Evolutionary conservation across 2,888 invertebrate species (phyloP), one percentile per base, ranked within the genome.

Genomic region (Heliconius ismenius): DNA sequence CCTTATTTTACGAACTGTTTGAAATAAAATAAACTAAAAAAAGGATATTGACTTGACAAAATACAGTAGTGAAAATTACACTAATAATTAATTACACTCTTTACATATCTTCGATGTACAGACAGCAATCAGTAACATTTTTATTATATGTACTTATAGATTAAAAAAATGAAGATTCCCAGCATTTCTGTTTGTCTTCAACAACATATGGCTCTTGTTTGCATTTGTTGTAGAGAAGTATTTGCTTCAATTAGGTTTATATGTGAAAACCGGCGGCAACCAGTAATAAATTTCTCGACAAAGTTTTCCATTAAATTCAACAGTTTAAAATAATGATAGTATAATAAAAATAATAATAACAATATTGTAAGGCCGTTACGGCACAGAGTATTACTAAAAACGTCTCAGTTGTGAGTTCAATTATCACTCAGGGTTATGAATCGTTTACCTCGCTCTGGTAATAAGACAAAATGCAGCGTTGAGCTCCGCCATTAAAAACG

Each of bases 201-300:
- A 77, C 79, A 81, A 80, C 81, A 81, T 81, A 78, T 77, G 78
- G 69, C 77, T 79, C 79, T 79, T 81, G 77, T 79, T 77, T 82
- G 78, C 81, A 81, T 80, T 80, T 80, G 80, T 79, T 80, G 82
- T 81, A 78, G n/a, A n/a, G n/a, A n/a, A 80, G 81, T 81, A 81
- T 83, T 82, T 80, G 80, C 80, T 82, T 81, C 83, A 83, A 84
- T 85, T 84, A 81, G 81, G 80, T 82, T 83, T 82, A 84, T 83
- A 84, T 83, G 79, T 80, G 74, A 78, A 83, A 83, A 83, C 84
- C 83, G 82, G 84, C 83, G 80, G 73, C 73, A 81, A 81, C 83
- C 80, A 80, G 82, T 81, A 79, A 68, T 79, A 76, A 82, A 82
- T 32, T 79, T 76, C 60, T 60, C 36, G 21, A 60, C 72, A 39